Percentiles rank a stretch among this genome's conserved stretches.
phyloP scores from a whole-genome alignment of 2,888 invertebrate genomes.

The Drosophila melanosoma region DNA sequence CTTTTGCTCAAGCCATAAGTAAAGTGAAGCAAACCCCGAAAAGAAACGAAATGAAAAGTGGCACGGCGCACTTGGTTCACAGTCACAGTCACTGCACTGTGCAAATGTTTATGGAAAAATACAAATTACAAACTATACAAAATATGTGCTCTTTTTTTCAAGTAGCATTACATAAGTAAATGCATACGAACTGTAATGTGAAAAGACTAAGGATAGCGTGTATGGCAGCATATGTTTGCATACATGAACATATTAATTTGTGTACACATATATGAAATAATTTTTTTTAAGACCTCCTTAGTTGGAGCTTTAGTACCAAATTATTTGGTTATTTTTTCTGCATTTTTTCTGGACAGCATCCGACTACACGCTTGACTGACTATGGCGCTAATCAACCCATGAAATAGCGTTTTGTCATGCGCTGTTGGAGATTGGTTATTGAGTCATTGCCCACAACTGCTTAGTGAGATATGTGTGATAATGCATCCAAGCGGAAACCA shows the following conservation, averaged over 20 bases:
- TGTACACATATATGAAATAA: background rate
- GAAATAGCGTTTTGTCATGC: constrained; percentile 50
- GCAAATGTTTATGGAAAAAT: constrained; percentile 40
- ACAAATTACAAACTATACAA: constrained; percentile 51
- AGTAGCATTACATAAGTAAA: background rate
- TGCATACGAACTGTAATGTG: background rate
- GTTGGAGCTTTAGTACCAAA: constrained; percentile 23
- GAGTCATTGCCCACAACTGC: constrained; percentile 31
- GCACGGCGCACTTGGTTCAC: constrained; percentile 28
- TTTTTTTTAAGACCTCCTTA: background rate
- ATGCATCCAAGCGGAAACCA: constrained; percentile 50
- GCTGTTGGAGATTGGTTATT: constrained; percentile 19
- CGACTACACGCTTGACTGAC: constrained; percentile 44
- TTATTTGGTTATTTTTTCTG: constrained; percentile 35
- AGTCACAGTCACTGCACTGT: constrained; percentile 33
- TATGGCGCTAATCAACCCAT: constrained; percentile 53
- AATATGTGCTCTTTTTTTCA: constrained; percentile 6
- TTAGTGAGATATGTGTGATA: constrained; percentile 45
- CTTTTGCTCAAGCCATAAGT: constrained; percentile 50
- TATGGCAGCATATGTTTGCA: background rate
- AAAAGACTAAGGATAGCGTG: background rate
- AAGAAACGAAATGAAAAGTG: constrained; percentile 54
- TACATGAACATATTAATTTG: constrained; percentile 16
- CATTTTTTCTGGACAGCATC: constrained; percentile 22
- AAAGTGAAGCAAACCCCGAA: constrained; percentile 13